phyloP scores from a whole-genome alignment of 2,797 vertebrate species.

The Lophius americanus region DNA sequence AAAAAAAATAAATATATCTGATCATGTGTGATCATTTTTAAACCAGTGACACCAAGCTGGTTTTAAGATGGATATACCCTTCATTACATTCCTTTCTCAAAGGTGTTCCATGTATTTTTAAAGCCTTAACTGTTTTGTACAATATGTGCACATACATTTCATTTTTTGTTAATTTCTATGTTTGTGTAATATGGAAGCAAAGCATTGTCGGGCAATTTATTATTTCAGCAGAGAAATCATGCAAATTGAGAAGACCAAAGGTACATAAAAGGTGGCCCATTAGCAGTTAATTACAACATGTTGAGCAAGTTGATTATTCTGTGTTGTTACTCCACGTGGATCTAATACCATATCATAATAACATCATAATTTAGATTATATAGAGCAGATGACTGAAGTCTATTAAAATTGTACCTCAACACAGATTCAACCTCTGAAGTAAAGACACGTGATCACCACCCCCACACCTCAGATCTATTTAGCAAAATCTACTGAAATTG shows the following conservation, averaged over 20 bases:
- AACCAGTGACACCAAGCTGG: neutral
- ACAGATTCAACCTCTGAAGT: constrained; percentile 1
- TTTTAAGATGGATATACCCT: too few species aligned
- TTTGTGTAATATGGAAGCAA: neutral
- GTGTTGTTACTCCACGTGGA: neutral
- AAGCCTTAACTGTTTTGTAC: neutral
- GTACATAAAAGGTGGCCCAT: neutral
- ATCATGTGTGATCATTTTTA: neutral
- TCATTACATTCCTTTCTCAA: neutral
- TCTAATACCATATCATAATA: neutral
- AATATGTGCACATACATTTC: neutral
- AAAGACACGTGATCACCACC: constrained; percentile 26
- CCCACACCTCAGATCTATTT: constrained; percentile 16
- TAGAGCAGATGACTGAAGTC: neutral
- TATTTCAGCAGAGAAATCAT: neutral
- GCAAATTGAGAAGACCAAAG: neutral
- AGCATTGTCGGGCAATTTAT: neutral
- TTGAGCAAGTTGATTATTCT: neutral
- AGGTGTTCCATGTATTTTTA: neutral
- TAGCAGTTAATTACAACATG: neutral
- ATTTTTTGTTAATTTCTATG: neutral
- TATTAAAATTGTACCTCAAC: neutral
- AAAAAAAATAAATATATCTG: too few species aligned
- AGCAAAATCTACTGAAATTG: neutral
- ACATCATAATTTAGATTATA: neutral